These are phyloP conservation scores for Piscicola geometra DNA, from an alignment of 2,888 invertebrate genomes.

Conservation along the genomic window DNA sequence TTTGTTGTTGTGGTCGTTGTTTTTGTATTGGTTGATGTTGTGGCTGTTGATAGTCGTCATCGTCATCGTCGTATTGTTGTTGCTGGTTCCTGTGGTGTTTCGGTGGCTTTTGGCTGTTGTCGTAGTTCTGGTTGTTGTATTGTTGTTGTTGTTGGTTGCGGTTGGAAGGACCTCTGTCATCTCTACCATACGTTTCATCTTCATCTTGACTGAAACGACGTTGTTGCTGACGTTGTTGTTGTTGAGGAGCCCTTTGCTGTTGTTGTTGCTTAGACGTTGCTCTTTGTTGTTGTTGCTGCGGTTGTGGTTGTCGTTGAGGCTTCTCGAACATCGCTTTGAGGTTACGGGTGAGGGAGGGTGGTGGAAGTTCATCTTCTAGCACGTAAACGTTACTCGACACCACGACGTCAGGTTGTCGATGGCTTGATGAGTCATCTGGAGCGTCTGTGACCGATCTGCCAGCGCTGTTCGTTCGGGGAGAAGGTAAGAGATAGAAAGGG, in stretches of 20 bases:
- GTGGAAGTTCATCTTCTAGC: constrained; percentile 41
- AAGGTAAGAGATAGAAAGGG: too few species aligned
- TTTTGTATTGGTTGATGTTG: background rate
- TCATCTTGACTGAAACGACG: background rate
- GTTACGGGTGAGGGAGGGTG: constrained; percentile 39
- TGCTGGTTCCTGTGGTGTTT: constrained; percentile 1
- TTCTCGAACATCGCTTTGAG: constrained; percentile 40
- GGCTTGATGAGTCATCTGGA: background rate
- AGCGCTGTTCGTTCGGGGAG: background rate
- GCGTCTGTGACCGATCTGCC: background rate
- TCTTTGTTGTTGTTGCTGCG: background rate
- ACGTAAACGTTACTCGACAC: constrained; percentile 34
- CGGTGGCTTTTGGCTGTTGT: constrained; percentile 34
- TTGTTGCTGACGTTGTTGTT: constrained; percentile 13
- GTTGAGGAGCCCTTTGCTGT: background rate
- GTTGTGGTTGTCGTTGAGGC: background rate
- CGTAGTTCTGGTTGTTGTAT: constrained; percentile 31
- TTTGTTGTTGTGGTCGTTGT: constrained; percentile 32
- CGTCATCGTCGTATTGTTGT: constrained; percentile 31
- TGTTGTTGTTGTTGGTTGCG: background rate
- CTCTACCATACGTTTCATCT: constrained; percentile 27
- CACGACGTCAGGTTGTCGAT: constrained; percentile 33
- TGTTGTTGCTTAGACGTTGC: background rate
- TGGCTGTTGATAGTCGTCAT: background rate
- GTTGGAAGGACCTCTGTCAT: background rate